Conservation (phyloP, 2,113 vertebrate species). For the Hippocampus abdominalis region DNA sequence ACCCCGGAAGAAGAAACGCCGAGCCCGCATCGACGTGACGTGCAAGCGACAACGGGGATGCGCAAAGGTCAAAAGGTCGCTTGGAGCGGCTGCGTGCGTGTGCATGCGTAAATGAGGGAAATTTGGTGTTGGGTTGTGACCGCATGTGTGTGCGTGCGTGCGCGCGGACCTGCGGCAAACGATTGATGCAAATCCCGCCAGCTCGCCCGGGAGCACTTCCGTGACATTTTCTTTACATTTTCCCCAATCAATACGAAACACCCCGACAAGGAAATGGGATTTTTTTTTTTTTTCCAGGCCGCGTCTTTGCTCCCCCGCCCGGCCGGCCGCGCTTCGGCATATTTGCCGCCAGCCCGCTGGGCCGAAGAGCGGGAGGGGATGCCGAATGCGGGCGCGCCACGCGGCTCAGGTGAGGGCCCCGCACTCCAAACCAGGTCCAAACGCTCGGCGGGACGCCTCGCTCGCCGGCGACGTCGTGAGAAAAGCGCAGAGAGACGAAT, state of each 20-base stretch:
- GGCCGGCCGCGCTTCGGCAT: slow-evolving; percentile 69
- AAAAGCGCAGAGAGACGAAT: slow-evolving; percentile 9
- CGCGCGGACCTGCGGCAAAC: slow-evolving; percentile 53
- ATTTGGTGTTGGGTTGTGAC: too few species aligned
- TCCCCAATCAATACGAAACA: slow-evolving; percentile 82
- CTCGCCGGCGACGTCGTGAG: slow-evolving; percentile 12
- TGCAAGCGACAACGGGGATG: too few species aligned
- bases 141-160: background rate
- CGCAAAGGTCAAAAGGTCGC: too few species aligned
- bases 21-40: too few species aligned
- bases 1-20: too few species aligned
- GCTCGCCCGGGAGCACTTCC: slow-evolving; percentile 66
- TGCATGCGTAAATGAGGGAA: slow-evolving; percentile 7
- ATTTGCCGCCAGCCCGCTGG: slow-evolving; percentile 63
- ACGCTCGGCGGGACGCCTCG: slow-evolving; percentile 24
- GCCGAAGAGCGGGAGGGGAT: slow-evolving; percentile 72
- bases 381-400: slow-evolving; percentile 57
- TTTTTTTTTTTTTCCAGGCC: slow-evolving; percentile 23
- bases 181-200: slow-evolving; percentile 76
- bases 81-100: background rate
- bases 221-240: slow-evolving; percentile 77
- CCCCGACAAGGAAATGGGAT: slow-evolving; percentile 77
- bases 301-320: slow-evolving; percentile 38
- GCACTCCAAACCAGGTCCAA: slow-evolving; percentile 45
- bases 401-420: slow-evolving; percentile 10